A percentile compares a stretch with the other conserved stretches of the same genome.
phyloP scores from a whole-genome alignment of 2,888 invertebrate species.

The Nephrocerus scutellatus region DNA sequence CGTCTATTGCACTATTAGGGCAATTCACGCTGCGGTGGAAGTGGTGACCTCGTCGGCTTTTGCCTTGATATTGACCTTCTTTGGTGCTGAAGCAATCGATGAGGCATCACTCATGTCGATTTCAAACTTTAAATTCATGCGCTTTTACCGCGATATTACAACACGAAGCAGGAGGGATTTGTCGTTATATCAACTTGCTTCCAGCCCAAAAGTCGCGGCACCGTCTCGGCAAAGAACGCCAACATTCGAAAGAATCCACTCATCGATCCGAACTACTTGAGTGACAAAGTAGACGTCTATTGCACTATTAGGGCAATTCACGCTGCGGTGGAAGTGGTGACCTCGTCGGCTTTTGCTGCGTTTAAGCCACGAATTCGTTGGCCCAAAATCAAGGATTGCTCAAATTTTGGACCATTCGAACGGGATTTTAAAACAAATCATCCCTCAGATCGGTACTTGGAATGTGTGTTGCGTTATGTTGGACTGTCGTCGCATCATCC shows the following conservation, averaged over 20 bases:
- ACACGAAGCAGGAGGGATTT: constrained; percentile 60
- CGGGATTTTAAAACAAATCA: constrained; percentile 40
- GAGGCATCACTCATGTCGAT: constrained; percentile 55
- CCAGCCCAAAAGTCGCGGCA: constrained; percentile 66
- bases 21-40: constrained; percentile 54
- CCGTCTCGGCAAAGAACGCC: constrained; percentile 52
- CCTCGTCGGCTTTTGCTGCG: constrained; percentile 53
- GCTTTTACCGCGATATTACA: constrained; percentile 53
- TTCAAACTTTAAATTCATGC: constrained; percentile 30
- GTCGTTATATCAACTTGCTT: constrained; percentile 59
- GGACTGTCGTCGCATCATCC: constrained; percentile 72
- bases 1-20: constrained; percentile 56
- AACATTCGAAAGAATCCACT: constrained; percentile 57
- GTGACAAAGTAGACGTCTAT: constrained; percentile 54
- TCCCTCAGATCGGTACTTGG: constrained; percentile 53
- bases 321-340: constrained; percentile 50
- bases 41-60: too few relatives aligned
- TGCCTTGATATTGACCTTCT: constrained; percentile 58
- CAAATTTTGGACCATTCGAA: constrained; percentile 48
- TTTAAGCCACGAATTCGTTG: constrained; percentile 60
- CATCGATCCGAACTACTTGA: constrained; percentile 70
- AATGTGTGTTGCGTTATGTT: constrained; percentile 58
- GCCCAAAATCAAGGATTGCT: constrained; percentile 58
- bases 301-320: constrained; percentile 60
- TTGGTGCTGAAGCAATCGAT: constrained; percentile 63